These are phyloP conservation scores for Cheumatopsyche charites DNA, from an alignment of 1,140 invertebrate species.

Conservation along the genomic window DNA sequence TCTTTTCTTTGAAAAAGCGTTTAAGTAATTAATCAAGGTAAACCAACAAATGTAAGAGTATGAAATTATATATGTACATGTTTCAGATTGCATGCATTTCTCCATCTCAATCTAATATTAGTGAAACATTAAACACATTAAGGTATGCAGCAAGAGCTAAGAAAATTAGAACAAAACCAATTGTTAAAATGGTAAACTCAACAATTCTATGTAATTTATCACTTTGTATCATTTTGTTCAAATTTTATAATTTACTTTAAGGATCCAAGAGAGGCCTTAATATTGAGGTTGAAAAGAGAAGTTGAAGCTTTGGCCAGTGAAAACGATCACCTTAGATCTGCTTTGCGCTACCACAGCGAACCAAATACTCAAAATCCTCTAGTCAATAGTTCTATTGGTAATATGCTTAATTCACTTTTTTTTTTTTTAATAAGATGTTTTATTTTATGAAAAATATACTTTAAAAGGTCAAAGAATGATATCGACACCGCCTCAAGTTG, in stretches of 20 bases:
- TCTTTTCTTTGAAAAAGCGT: not conserved
- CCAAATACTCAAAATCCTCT: conserved; percentile 30
- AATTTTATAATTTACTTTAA: conserved; percentile 53
- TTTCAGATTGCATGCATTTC: conserved; percentile 90
- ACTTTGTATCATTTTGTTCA: not conserved
- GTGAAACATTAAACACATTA: conserved; percentile 91
- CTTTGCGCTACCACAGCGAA: conserved; percentile 65
- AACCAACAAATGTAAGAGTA: too few species aligned
- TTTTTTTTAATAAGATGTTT: not conserved
- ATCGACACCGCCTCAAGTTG: conserved; percentile 64
- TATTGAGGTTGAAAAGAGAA: conserved; percentile 87
- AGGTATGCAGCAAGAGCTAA: conserved; percentile 87
- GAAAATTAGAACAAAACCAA: conserved; percentile 85
- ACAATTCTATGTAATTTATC: not conserved
- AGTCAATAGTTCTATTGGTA: conserved; percentile 26
- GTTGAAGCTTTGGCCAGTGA: conserved; percentile 87
- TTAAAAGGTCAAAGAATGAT: conserved; percentile 25
- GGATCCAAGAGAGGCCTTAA: conserved; percentile 91
- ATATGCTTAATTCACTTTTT: too few species aligned
- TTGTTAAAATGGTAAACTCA: conserved; percentile 85
- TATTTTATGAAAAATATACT: not conserved
- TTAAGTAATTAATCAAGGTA: too few species aligned
- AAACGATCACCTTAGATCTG: conserved; percentile 86
- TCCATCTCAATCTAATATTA: conserved; percentile 82
- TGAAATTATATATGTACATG: too few species aligned